Percentiles rank a stretch among this genome's conserved stretches.
phyloP scores from a whole-genome alignment of 2,113 vertebrate species.

The Mus musculus region DNA sequence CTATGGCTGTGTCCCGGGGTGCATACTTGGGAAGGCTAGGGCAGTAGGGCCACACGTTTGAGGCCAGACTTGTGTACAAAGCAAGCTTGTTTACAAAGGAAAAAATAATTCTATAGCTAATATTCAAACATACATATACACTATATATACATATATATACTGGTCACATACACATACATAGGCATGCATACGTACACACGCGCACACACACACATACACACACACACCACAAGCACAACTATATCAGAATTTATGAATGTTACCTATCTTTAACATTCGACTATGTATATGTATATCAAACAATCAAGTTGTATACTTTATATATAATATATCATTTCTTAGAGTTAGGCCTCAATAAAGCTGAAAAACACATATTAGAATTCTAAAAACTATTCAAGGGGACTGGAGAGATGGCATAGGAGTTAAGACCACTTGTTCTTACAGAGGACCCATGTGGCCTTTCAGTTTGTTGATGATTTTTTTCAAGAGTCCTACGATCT shows the following conservation, averaged over 20 bases:
- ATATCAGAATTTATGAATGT: not conserved
- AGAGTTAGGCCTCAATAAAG: not conserved
- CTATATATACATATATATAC: too few relatives aligned
- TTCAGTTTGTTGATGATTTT: not conserved
- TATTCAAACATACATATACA: not conserved
- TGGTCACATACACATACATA: too few relatives aligned
- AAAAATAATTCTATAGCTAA: not conserved
- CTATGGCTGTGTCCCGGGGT: too few relatives aligned
- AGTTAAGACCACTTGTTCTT: not conserved
- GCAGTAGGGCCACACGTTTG: not conserved
- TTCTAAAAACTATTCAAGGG: not conserved
- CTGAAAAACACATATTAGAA: not conserved
- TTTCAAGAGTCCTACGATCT: not conserved
- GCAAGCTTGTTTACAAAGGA: too few relatives aligned
- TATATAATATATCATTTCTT: not conserved
- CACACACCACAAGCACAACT: not conserved
- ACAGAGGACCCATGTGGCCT: not conserved
- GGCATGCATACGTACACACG: too few relatives aligned
- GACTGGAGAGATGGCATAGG: not conserved
- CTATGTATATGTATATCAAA: not conserved
- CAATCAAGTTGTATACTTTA: not conserved
- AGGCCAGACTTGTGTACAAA: not conserved
- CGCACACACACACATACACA: too few relatives aligned
- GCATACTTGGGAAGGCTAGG: not conserved
- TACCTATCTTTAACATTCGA: not conserved